Evolutionary conservation across 2,888 invertebrate species (phyloP), one percentile per base, ranked within the genome.

Genomic region (Meteorus colon): DNA sequence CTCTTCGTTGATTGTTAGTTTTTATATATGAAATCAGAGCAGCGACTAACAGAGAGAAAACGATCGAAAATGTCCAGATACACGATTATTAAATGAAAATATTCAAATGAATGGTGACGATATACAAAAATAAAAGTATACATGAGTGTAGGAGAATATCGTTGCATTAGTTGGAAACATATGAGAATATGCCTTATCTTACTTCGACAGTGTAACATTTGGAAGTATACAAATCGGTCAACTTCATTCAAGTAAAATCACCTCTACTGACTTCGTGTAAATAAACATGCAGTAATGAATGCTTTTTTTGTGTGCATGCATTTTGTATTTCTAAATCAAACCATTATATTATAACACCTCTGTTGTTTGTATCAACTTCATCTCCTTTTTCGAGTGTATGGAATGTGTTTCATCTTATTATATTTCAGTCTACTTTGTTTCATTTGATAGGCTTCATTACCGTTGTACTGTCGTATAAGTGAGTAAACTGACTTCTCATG

Each of bases 171-270:
- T 81, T 83, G 78, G 78, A 76, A 77, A 67, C 79, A 78, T 73
- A 80, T 79, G 72, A 81, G 75, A 83, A 85, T 82, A 85, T 84
- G 85, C 84, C 84, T 86, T 85, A 84, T 81, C 82, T 85, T 84
- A 83, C 80, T 84, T 82, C 82, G 78, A 85, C 68, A 80, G 81
- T 86, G 82, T 81, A 84, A 81, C 82, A 74, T 81, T 71, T 77
- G 71, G 77, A 65, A 62, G 31, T 59, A 48, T 67, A 6, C 60
- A 59, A 55, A 55, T 65, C n/a, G 8, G 24, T 12, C 37, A 62
- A 62, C 62, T 69, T 27, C 16, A 55, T 5, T 19, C n/a, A 6
- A 65, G 55, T 29, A 31, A 55, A 71, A 59, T 34, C 41, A 67
- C 41, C 37, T 41, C 29, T 29, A 51, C 45, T 73, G 41, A 63